Evolutionary conservation across 2,888 invertebrate genomes (phyloP).

Genomic region (Pyrgus malvae): DNA sequence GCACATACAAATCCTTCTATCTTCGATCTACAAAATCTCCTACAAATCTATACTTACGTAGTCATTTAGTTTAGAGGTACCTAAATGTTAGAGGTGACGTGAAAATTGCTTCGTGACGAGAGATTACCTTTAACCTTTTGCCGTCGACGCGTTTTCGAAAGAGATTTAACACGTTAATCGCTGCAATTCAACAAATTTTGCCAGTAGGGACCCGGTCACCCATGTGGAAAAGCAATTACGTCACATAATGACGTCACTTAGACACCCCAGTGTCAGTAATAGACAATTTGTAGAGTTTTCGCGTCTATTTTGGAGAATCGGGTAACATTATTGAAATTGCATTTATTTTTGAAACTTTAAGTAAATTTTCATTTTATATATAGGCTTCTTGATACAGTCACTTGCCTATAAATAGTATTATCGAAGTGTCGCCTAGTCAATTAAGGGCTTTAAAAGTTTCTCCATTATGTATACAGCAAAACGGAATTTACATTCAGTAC

Average conservation of each 20-base stretch:
- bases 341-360: background rate
- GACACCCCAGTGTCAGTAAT: constrained; percentile 59
- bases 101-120: constrained; percentile 15
- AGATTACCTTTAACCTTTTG: constrained; percentile 44
- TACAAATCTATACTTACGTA: no score
- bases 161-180: constrained; percentile 77
- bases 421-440: no score
- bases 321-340: background rate
- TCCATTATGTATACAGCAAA: no score
- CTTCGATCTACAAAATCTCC: no score
- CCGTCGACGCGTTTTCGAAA: constrained; percentile 59
- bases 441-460: no score
- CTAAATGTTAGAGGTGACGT: background rate
- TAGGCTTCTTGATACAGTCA: no score
- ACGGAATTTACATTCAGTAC: no score
- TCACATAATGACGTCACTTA: constrained; percentile 77
- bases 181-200: constrained; percentile 74
- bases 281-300: constrained; percentile 64
- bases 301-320: background rate
- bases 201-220: constrained; percentile 58
- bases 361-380: no score
- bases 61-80: background rate
- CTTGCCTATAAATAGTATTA: no score
- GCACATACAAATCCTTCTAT: no score
- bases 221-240: constrained; percentile 80